phyloP scores from a whole-genome alignment of 2,113 vertebrate genomes.

The Isurus oxyrinchus region DNA sequence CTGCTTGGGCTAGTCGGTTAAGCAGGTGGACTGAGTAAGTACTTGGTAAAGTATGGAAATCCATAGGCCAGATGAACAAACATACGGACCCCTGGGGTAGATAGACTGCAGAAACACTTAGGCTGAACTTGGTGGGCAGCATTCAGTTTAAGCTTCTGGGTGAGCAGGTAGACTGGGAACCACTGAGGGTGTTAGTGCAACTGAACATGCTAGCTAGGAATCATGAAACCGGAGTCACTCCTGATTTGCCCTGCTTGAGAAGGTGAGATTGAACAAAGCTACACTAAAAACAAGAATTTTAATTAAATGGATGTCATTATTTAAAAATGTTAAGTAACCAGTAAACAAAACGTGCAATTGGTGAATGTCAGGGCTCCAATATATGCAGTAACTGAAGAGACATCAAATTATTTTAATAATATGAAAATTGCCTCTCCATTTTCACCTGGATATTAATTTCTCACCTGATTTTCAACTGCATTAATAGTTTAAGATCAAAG shows the following conservation, averaged over 20 bases:
- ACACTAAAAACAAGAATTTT: not conserved
- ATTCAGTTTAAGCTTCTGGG: not conserved
- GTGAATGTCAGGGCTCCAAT: not conserved
- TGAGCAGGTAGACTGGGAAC: not conserved
- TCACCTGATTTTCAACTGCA: not conserved
- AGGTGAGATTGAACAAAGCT: too few relatives aligned
- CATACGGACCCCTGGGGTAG: too few relatives aligned
- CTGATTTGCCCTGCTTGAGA: not conserved
- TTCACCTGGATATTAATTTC: not conserved
- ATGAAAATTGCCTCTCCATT: not conserved
- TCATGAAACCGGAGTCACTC: not conserved
- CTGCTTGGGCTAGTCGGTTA: not conserved
- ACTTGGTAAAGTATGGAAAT: not conserved
- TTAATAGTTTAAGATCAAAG: not conserved
- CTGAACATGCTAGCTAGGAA: not conserved
- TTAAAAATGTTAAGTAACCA: not conserved
- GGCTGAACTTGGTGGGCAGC: too few relatives aligned
- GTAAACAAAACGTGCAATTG: not conserved
- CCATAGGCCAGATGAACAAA: too few relatives aligned
- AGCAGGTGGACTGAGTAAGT: not conserved
- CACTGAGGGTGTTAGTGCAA: not conserved
- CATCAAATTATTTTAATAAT: not conserved
- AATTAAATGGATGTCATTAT: not conserved
- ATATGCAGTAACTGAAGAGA: not conserved
- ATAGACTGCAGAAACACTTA: too few relatives aligned